Evolutionary conservation across 2,113 vertebrate species (phyloP), one percentile per base, ranked within the genome.

Genomic region (Porphyrio hochstetteri): DNA sequence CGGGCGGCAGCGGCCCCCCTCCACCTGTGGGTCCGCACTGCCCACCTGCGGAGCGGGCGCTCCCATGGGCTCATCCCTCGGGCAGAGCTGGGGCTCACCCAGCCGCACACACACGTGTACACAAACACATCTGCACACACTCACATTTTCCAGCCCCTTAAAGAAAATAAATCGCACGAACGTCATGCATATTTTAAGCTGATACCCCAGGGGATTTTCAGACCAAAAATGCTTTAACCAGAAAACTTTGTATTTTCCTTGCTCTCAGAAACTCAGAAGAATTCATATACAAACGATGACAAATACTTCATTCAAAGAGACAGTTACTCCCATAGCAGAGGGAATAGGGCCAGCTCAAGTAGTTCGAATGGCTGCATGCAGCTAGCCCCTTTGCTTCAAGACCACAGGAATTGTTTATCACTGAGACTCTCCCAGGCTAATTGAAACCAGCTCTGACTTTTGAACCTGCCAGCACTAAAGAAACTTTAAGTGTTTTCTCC

Each of bases 341-440:
- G 89, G 92, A 96, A 93, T 11, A 91, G 61, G 84, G 89, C 92
- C 95, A 95, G 92, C 87, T 71, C 82, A 91, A 96, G 93, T 75
- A 90, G 91, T 91, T 70, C 7, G 81, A 91, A 86, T 11, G 93
- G 96, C 94, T 95, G 92, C 91, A 92, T 79, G 95, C 91, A 97
- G 96, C 95, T 95, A 78, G 87, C 87, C 96, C 93, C 94, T 95
- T 86, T 89, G 93, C 94, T 96, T 97, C 96, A 72, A 98, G 98
- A 98, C 98, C 98, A 98, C 98, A 98, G 98, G 98, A 99, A 98
- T 98, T 98, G 98, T 98, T 98, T 98, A 98, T 98, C 98, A 97
- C 96, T 87, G 95, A 95, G 96, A 97, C 98, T 98, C 98, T 98
- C 95, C 97, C 97, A 96, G 96, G 95, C 97, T 99, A 98, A 99